Conservation (phyloP, 64 coral and sea anemone species). For the Anthopleura sola region DNA sequence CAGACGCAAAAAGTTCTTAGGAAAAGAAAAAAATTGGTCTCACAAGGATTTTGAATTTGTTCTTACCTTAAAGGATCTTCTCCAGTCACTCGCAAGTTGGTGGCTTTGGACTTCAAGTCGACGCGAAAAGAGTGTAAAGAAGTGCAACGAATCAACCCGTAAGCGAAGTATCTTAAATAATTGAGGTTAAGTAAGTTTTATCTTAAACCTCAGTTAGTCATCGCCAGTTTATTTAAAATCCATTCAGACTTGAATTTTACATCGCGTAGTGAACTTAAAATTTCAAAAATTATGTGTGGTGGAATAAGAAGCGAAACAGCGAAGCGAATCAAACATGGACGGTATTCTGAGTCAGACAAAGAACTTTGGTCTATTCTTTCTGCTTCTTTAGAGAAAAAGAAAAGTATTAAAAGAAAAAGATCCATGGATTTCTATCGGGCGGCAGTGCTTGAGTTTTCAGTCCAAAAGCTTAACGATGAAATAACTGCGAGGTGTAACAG, state of each 20-base stretch:
- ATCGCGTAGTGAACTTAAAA: constrained; percentile 22
- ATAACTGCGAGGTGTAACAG: constrained; percentile 87
- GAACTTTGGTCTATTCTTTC: constrained; percentile 93
- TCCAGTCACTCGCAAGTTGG: background rate
- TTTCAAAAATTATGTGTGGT: constrained; percentile 38
- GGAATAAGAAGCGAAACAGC: constrained; percentile 30
- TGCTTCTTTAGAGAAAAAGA: constrained; percentile 81
- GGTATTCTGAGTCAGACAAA: constrained; percentile 49
- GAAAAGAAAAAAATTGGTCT: background rate
- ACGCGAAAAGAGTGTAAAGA: background rate
- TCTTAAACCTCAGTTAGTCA: constrained; percentile 1
- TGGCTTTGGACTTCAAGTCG: background rate
- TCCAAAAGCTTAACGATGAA: constrained; percentile 94
- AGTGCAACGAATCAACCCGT: background rate
- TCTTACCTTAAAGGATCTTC: background rate
- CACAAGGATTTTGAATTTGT: constrained; percentile 6
- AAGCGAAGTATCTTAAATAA: background rate
- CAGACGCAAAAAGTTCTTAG: background rate
- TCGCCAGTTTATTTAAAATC: background rate
- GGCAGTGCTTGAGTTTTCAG: constrained; percentile 79
- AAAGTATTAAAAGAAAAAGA: constrained; percentile 67
- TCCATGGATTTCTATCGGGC: constrained; percentile 85
- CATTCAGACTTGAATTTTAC: background rate
- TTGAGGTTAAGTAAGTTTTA: background rate
- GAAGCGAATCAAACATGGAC: constrained; percentile 29